phyloP scores from a whole-genome alignment of 1,140 invertebrate genomes.

The Drosophila pectinifera region DNA sequence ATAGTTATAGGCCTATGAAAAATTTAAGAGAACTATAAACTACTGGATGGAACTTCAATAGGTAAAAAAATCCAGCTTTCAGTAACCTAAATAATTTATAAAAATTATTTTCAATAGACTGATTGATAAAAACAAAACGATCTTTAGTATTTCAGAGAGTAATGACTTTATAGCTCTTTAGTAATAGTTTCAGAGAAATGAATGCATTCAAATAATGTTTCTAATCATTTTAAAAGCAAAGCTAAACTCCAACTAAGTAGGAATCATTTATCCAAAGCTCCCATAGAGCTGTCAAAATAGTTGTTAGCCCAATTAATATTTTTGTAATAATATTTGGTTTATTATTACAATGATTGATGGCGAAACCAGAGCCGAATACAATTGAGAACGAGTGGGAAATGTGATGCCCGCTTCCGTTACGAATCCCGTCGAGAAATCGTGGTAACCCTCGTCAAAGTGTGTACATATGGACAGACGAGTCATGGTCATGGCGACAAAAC shows the following conservation, averaged over 20 bases:
- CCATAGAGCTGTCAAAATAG: not conserved
- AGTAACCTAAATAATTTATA: no score
- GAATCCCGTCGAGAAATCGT: slow-evolving; percentile 12
- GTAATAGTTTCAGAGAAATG: not conserved
- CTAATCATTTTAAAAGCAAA: not conserved
- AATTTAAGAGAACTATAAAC: not conserved
- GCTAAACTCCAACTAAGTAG: not conserved
- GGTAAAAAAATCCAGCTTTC: no score
- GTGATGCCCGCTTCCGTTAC: slow-evolving; percentile 43
- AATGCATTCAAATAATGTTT: not conserved
- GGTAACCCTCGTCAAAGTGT: slow-evolving; percentile 26
- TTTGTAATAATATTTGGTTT: slow-evolving; percentile 2
- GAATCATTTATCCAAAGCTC: not conserved
- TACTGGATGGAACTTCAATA: no score
- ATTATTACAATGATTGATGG: slow-evolving; percentile 24
- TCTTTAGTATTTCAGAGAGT: no score
- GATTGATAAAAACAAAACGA: no score
- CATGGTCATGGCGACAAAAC: slow-evolving; percentile 51
- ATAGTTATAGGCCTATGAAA: not conserved
- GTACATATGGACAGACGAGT: slow-evolving; percentile 33
- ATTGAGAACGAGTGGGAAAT: slow-evolving; percentile 31
- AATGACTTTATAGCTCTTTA: no score
- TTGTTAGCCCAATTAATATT: slow-evolving; percentile 18
- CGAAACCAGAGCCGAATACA: slow-evolving; percentile 1
- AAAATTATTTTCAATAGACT: no score